These are phyloP conservation scores for Peromyscus attwateri DNA, from an alignment of 2,797 vertebrate species.

Conservation along the genomic window DNA sequence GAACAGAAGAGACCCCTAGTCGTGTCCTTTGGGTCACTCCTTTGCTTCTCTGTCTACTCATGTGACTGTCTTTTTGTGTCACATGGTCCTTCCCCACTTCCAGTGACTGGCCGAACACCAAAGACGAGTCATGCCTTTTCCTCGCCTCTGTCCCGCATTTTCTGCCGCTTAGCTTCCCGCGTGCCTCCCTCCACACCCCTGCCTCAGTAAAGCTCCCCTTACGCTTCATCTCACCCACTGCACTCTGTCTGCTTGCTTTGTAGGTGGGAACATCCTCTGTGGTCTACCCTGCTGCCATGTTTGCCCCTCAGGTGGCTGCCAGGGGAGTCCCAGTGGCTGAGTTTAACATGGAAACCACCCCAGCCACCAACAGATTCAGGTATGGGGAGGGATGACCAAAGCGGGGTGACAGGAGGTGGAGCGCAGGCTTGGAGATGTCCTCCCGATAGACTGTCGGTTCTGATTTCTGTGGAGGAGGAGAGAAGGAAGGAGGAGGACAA, in stretches of 20 bases:
- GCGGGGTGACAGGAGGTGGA: neutral
- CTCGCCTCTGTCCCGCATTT: rapidly evolving
- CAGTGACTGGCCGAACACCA: neutral
- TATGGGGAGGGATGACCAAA: constrained; percentile 82
- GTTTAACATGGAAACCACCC: constrained; percentile 93
- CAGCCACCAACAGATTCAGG: constrained; percentile 93
- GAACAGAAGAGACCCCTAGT: neutral
- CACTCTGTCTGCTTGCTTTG: neutral
- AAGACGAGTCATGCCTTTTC: neutral
- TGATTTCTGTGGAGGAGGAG: neutral
- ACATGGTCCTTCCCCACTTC: neutral
- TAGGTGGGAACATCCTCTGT: constrained; percentile 97
- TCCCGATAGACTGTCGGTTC: neutral
- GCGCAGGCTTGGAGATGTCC: neutral
- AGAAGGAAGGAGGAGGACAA: too few species aligned
- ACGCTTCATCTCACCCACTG: neutral
- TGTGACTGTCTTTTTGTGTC: neutral
- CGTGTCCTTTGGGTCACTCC: neutral
- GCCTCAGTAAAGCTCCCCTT: neutral
- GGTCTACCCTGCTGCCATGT: constrained; percentile 97
- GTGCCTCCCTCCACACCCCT: neutral
- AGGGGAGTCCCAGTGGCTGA: constrained; percentile 96
- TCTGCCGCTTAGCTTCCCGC: neutral
- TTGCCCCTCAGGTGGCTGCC: constrained; percentile 95
- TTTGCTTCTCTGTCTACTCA: neutral